Evolutionary conservation across 2,113 vertebrate species (phyloP).

Genomic region (Bubo blakistoni): DNA sequence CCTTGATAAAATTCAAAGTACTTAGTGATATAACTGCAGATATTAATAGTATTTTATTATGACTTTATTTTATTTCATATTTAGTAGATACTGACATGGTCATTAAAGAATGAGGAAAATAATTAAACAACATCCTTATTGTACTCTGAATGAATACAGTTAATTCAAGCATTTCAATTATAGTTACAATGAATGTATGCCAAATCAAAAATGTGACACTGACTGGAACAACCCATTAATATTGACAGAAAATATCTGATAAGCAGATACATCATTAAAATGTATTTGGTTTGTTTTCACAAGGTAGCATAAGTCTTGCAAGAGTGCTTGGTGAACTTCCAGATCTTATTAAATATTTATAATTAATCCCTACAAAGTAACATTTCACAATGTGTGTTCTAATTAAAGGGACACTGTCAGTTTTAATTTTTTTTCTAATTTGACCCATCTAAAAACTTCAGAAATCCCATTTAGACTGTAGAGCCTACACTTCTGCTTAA

Average conservation of each 20-base stretch:
- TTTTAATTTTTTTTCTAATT: slow-evolving; percentile 30
- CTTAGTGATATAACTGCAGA: not conserved
- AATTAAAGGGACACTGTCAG: slow-evolving; percentile 67
- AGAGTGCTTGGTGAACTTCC: slow-evolving; percentile 58
- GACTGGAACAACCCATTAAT: not conserved
- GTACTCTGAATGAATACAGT: not conserved
- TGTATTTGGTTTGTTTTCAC: slow-evolving; percentile 59
- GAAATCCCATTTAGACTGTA: not conserved
- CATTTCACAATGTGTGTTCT: slow-evolving; percentile 57
- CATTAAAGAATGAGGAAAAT: not conserved
- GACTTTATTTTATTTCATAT: not conserved
- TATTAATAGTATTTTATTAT: not conserved
- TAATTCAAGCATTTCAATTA: not conserved
- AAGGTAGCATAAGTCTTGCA: slow-evolving; percentile 23
- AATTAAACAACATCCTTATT: not conserved
- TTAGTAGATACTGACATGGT: not conserved
- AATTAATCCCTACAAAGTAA: slow-evolving; percentile 62
- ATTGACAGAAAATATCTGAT: slow-evolving; percentile 21
- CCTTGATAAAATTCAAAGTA: not conserved
- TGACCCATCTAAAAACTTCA: not conserved
- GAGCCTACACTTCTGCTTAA: not conserved
- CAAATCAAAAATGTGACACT: not conserved
- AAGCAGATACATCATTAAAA: slow-evolving; percentile 35
- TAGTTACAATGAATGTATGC: not conserved
- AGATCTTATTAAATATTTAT: slow-evolving; percentile 68